Base-by-base conservation (phyloP, 1,140 invertebrate species). In the Heliconius nattereri region DNA sequence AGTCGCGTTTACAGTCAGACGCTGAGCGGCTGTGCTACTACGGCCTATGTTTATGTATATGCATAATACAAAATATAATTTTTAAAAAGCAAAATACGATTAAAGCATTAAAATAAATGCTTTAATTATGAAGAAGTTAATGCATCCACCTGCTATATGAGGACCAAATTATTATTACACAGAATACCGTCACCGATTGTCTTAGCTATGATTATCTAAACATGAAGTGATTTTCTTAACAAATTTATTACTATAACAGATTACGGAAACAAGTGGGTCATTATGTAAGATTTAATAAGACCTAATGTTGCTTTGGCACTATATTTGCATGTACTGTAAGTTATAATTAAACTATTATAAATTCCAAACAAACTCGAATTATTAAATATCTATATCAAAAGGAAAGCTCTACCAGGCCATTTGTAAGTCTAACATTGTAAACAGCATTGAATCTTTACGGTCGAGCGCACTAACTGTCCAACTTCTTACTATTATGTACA, bases 371-470 rank as follows among this genome's bases (percentile, higher is more conserved):
- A n/a, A n/a, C n/a, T n/a, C n/a, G n/a, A n/a, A 32, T 72, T 72
- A 37, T 37, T 3, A 72, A 35, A 72, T 72, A 57, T 54, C 40
- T 54, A 60, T 29, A 66, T 66, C 3, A 72, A 72, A 72, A 72
- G 35, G 71, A 72, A 72, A 40, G 35, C 71, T 37, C 20, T 0
- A 19, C 23, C 35, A 40, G 19, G 70, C 9, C 32, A 72, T 72
- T 72, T 72, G 71, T 72, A 72, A 72, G 20, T n/a, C n/a, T n/a
- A n/a, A 72, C 35, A 72, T 72, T 23, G 71, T 72, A 72, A 72
- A 73, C 16, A 49, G 72, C 72, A 73, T 73, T 52, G 72, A 49
- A 73, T 45, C 72, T 20, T 49, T 49, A 16, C 72, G 72, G 20
- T 73, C 40, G 20, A 73, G 37, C 60, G 60, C 60, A 26, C 60